Base-by-base conservation (phyloP, 2,888 invertebrate species). In the Drosophila mimica region DNA sequence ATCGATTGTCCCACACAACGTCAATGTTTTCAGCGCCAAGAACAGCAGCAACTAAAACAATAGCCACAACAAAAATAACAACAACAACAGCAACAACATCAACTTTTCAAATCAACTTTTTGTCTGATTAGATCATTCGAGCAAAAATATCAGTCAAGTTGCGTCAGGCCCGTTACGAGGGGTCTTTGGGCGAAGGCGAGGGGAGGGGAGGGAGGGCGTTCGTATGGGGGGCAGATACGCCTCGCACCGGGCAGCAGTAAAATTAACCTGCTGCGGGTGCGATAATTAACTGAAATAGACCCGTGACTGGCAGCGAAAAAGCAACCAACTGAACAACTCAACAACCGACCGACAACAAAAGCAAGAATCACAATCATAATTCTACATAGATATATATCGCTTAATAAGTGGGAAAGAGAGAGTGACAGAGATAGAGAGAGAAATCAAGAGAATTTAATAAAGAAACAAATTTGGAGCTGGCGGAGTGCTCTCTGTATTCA, bases 251-350 rank as follows among this genome's bases (percentile, higher is more conserved):
- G 58, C 76, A 80, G 62, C 61, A 70, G 61, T 58, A 68, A 79
- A 75, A 65, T 76, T 83, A 89, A 87, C 88, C 84, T 87, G 84
- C 89, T 67, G 81, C 71, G 81, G 69, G 81, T 68, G 90, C 88
- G 85, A 90, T 86, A 86, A 85, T 85, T 85, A 85, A 85, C 90
- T 85, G 86, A 88, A 85, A 85, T 88, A 85, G 83, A 85, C 90
- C 90, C 85, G 90, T 85, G 84, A 82, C 83, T 82, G 81, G 28
- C 70, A 79, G 60, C 51, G 51, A 52, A 52, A 77, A 31, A 70
- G 36, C 51, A 38, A 52, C 66, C 54, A 76, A 56, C 54, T 20
- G 20, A 59, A n/a, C 28, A 31, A 67, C 25, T 64, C 30, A 40
- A 11, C 57, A 43, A 58, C 28, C n/a, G 25, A 57, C 30, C n/a